Percentiles rank a stretch among this genome's conserved stretches.
Conservation (phyloP, 1,140 invertebrate species). For the Atta colombica region DNA sequence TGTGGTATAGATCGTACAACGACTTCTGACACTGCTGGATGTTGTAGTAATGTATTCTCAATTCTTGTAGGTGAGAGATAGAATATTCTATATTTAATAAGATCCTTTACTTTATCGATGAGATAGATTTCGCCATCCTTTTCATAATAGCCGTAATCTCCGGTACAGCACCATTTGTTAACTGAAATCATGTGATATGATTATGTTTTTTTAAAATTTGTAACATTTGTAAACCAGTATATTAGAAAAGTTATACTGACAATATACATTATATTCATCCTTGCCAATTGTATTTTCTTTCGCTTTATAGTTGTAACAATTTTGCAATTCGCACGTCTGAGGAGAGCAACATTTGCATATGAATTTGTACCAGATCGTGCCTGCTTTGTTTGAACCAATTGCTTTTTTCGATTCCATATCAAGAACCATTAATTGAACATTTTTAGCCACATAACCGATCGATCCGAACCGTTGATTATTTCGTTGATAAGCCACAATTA, state of each 20-base stretch:
- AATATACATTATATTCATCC: not conserved
- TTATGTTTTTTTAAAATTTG: not conserved
- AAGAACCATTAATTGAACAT: not conserved
- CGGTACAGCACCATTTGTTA: constrained; percentile 3
- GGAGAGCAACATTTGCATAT: not conserved
- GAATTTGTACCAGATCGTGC: not conserved
- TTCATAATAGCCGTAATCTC: constrained; percentile 8
- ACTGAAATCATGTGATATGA: too few species aligned
- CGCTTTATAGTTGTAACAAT: not conserved
- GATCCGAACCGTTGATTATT: not conserved
- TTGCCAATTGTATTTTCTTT: not conserved
- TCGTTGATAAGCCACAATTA: constrained; percentile 6
- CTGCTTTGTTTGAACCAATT: not conserved
- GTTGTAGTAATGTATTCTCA: not conserved
- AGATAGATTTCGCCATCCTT: not conserved
- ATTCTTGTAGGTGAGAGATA: not conserved
- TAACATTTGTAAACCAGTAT: too few species aligned
- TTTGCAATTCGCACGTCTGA: not conserved
- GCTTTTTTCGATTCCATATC: not conserved
- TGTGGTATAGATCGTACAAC: not conserved
- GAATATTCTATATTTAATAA: not conserved
- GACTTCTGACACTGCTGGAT: not conserved
- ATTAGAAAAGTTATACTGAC: not conserved
- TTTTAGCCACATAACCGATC: not conserved
- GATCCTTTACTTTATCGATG: not conserved